Evolutionary conservation across 1,140 invertebrate species (phyloP).

Genomic region (Cryptotermes secundus): DNA sequence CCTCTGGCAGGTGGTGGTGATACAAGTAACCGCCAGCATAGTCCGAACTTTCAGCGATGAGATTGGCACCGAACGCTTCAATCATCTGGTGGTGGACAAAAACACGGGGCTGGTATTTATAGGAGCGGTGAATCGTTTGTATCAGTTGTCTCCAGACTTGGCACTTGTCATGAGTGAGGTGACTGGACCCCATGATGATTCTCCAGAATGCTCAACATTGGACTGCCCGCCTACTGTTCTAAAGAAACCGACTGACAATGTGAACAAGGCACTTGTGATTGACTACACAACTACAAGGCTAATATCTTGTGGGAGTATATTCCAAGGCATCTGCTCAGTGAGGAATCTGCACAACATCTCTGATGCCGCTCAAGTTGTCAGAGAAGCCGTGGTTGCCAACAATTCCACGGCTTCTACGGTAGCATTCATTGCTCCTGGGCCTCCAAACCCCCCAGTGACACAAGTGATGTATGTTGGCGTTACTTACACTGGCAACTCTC

Average conservation of each 20-base stretch:
- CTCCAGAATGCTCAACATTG: constrained; percentile 82
- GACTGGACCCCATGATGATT: constrained; percentile 89
- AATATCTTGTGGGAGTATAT: constrained; percentile 91
- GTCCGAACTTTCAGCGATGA: constrained; percentile 62
- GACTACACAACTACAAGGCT: constrained; percentile 86
- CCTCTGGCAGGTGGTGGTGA: constrained; percentile 23
- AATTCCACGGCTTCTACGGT: constrained; percentile 93
- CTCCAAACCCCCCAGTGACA: constrained; percentile 76
- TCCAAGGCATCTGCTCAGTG: constrained; percentile 88
- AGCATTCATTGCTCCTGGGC: constrained; percentile 94
- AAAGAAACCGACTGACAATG: constrained; percentile 79
- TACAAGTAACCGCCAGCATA: constrained; percentile 22
- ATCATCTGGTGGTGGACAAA: constrained; percentile 89
- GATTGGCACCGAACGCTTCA: constrained; percentile 62
- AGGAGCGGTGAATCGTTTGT: constrained; percentile 90
- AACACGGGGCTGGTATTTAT: constrained; percentile 90
- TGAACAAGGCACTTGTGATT: constrained; percentile 94
- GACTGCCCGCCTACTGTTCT: constrained; percentile 74
- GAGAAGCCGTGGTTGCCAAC: constrained; percentile 91
- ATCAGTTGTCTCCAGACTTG: constrained; percentile 87
- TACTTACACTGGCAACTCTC: constrained; percentile 88
- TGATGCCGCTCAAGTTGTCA: constrained; percentile 70
- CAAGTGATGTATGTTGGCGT: constrained; percentile 96
- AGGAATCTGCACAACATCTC: constrained; percentile 87
- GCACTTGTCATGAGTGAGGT: constrained; percentile 71